These are phyloP conservation scores for Brenthis ino DNA, from an alignment of 2,888 invertebrate genomes.

Conservation along the genomic window DNA sequence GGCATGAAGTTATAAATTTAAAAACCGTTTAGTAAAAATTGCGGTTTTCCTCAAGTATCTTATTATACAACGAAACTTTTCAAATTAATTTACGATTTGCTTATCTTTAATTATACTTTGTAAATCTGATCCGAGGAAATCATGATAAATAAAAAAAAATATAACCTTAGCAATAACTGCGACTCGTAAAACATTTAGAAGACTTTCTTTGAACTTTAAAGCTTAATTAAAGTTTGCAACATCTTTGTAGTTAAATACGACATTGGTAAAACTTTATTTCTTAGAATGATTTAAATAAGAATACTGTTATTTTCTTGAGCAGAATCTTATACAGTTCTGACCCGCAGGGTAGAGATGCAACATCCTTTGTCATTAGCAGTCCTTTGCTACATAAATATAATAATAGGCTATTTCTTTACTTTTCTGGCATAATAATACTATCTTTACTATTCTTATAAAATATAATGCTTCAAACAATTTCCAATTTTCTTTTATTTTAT, in stretches of 20 bases:
- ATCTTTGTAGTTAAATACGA: conserved; percentile 13
- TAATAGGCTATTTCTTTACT: conserved; percentile 17
- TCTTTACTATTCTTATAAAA: not conserved
- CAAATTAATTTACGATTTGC: too few relatives aligned
- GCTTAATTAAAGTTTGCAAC: conserved; percentile 18
- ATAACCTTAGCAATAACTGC: conserved; percentile 17
- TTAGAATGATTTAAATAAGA: conserved; percentile 19
- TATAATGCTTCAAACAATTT: not conserved
- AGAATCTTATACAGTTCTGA: conserved; percentile 11
- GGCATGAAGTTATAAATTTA: too few relatives aligned
- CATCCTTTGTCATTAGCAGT: conserved; percentile 26
- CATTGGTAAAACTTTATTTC: conserved; percentile 20
- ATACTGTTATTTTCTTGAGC: conserved; percentile 15
- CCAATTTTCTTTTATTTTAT: too few relatives aligned
- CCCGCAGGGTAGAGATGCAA: conserved; percentile 23
- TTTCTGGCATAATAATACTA: not conserved
- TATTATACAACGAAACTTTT: too few relatives aligned
- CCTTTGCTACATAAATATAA: conserved; percentile 15
- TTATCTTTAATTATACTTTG: not conserved
- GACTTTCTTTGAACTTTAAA: conserved; percentile 18
- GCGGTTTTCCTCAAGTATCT: too few relatives aligned
- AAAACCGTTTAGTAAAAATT: too few relatives aligned
- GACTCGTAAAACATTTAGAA: conserved; percentile 21
- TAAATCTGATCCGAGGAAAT: not conserved
- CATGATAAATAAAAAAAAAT: not conserved